Base-by-base conservation (phyloP, 1,140 invertebrate species). In the Hyles euphorbiae region DNA sequence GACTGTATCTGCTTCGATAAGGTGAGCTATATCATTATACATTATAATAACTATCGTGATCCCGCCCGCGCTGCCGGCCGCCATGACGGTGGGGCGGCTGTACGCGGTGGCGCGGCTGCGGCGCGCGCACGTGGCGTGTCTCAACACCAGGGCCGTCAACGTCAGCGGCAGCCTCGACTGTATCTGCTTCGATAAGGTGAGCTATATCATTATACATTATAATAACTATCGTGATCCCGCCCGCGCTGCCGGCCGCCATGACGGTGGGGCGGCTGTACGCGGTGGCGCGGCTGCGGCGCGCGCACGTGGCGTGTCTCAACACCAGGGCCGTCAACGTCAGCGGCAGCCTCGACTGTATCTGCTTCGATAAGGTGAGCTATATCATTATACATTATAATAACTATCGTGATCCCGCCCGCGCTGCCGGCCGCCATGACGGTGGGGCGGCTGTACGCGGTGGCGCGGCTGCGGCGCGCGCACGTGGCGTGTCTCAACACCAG, bases 1-100 rank as follows among this genome's bases (percentile, higher is more conserved):
- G 96, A 99, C 88, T 95, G 96, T 69, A 92, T 98, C 52, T 98
- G 97, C 76, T 99, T 99, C 87, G 98, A 99, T 87, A 99, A 99
- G 94, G 96, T 97, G 73, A 73, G 43, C 52, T 65, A 64, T 69
- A 60, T 60, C 62, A n/a, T n/a, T n/a, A n/a, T n/a, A n/a, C n/a
- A n/a, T n/a, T n/a, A 92, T 98, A 10, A 94, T 98, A 50, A 98
- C 97, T 0, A 98, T 98, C 65, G 96, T 97, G 2, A 93, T 98
- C 12, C 97, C 97, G 11, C 97, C 97, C 2, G 97, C 97, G 0
- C 89, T 99, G 22, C 97, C 97, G 7, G 97, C 97, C 22, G 96
- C 97, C 33, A 96, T 98, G 93, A 97, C 96, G 3, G 95, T 98
- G 6, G 98, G 98, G 5, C 95, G 96, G 50, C 91, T 98, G 70